Conservation (phyloP, 2,797 vertebrate species). For the Antrozous pallidus region DNA sequence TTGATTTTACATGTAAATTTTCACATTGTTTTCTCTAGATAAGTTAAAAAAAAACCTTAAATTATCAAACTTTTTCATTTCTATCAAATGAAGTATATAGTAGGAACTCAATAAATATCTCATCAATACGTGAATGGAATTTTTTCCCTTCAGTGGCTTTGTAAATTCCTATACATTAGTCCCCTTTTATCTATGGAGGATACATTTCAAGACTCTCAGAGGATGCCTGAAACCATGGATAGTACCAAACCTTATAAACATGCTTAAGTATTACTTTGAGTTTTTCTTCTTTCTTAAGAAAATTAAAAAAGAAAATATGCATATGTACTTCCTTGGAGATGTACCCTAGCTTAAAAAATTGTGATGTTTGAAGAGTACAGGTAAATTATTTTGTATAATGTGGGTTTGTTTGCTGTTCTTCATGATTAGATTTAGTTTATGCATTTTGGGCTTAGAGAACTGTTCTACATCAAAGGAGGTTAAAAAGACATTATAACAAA, state of each 20-base stretch:
- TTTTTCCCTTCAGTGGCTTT: background rate
- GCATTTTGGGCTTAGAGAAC: background rate
- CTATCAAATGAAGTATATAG: background rate
- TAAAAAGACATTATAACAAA: conserved; percentile 7
- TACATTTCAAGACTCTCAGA: background rate
- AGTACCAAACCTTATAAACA: background rate
- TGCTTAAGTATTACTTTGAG: background rate
- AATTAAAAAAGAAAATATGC: background rate
- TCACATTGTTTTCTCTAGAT: background rate
- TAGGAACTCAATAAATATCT: background rate
- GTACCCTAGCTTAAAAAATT: background rate
- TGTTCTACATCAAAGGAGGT: background rate
- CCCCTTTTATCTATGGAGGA: background rate
- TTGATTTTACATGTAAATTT: conserved; percentile 2
- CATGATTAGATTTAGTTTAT: background rate
- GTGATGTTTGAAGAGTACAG: background rate
- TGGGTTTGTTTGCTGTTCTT: background rate
- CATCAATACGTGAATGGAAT: background rate
- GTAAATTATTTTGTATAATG: background rate
- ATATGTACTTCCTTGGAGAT: background rate
- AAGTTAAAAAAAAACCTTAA: background rate
- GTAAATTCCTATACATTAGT: background rate
- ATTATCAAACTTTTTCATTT: background rate
- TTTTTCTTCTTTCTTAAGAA: conserved; percentile 9
- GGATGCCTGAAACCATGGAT: background rate